A percentile compares a stretch with the other conserved stretches of the same genome.
Conservation (phyloP, 2,113 vertebrate species). For the Orientallactaga bullata region DNA sequence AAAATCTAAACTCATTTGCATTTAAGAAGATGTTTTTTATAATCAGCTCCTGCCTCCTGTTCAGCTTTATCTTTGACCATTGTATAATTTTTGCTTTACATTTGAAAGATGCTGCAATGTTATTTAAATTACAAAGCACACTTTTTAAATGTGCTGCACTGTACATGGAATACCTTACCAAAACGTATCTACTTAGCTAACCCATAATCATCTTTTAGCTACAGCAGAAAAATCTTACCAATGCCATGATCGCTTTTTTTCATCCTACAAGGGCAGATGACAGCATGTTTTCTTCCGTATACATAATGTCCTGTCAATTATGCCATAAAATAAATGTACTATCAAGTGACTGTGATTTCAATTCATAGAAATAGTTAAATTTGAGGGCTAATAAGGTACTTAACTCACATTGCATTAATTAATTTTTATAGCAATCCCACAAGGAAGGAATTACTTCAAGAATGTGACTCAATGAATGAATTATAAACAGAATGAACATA, state of each 20-base stretch:
- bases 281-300: background rate
- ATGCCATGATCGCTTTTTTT: background rate
- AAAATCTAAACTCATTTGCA: constrained; percentile 6
- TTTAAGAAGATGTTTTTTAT: constrained; percentile 11
- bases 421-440: background rate
- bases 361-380: background rate
- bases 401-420: background rate
- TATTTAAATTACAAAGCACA: constrained; percentile 7
- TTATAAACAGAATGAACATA: background rate
- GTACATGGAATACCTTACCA: background rate
- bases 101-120: constrained; percentile 6
- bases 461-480: background rate
- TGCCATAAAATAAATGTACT: background rate
- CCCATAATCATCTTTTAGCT: background rate
- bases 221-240: background rate
- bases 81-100: constrained; percentile 19
- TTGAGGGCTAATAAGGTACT: background rate
- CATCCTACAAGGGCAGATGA: background rate
- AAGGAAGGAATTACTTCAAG: background rate
- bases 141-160: background rate
- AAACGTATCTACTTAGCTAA: background rate
- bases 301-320: background rate
- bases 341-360: background rate
- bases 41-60: background rate
- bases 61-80: background rate